These are phyloP conservation scores for Trissolcus japonicus DNA, from an alignment of 2,888 invertebrate genomes.

Conservation along the genomic window DNA sequence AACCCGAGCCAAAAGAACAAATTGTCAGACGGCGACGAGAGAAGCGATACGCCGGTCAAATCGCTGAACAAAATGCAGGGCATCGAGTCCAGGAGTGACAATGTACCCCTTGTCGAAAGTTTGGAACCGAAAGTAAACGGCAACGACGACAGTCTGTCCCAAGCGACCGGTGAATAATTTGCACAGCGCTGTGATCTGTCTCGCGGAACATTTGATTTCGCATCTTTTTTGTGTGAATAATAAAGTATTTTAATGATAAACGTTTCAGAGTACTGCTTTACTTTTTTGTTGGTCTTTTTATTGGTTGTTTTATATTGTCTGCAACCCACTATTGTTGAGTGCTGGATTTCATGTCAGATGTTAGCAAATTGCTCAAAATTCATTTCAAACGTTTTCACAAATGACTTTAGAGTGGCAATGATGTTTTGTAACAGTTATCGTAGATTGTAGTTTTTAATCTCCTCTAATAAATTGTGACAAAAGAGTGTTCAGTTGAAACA, in stretches of 20 bases:
- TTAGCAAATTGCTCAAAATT: too few relatives aligned
- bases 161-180: slow-evolving; percentile 49
- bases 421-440: too few relatives aligned
- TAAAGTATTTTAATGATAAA: slow-evolving; percentile 52
- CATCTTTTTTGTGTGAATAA: slow-evolving; percentile 35
- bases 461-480: too few relatives aligned
- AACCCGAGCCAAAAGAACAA: slow-evolving; percentile 47
- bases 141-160: slow-evolving; percentile 44
- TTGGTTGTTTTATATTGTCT: background rate
- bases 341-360: background rate
- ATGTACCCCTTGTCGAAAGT: slow-evolving; percentile 56
- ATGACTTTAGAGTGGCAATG: too few relatives aligned
- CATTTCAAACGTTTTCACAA: too few relatives aligned
- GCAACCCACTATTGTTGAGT: slow-evolving; percentile 8
- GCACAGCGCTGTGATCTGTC: slow-evolving; percentile 28
- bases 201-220: slow-evolving; percentile 13
- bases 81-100: slow-evolving; percentile 53
- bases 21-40: slow-evolving; percentile 38
- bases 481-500: too few relatives aligned
- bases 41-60: slow-evolving; percentile 39
- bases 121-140: slow-evolving; percentile 55
- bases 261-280: slow-evolving; percentile 17
- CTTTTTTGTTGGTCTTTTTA: slow-evolving; percentile 14
- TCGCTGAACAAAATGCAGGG: slow-evolving; percentile 50
- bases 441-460: too few relatives aligned